Percentiles rank a stretch among this genome's conserved stretches.
phyloP scores from a whole-genome alignment of 2,797 vertebrate species.

The Galaxias olidus region DNA sequence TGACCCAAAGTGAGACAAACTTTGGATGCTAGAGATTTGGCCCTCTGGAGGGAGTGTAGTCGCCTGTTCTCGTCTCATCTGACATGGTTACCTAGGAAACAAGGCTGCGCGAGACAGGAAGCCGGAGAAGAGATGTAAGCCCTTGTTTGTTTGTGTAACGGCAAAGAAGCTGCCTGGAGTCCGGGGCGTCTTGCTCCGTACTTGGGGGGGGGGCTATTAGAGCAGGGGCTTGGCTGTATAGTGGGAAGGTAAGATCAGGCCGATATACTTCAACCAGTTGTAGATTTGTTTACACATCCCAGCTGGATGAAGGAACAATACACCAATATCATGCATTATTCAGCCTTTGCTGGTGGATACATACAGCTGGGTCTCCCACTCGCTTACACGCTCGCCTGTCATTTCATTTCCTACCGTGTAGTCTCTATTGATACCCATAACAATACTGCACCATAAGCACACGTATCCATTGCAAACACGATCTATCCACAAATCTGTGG shows the following conservation, averaged over 20 bases:
- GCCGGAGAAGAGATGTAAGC: constrained; percentile 72
- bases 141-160: constrained; percentile 80
- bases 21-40: constrained; percentile 79
- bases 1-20: constrained; percentile 80
- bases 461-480: too few species aligned
- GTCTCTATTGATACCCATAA: constrained; percentile 8
- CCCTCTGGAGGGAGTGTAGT: constrained; percentile 74
- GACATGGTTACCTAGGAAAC: constrained; percentile 84
- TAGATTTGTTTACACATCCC: constrained; percentile 36
- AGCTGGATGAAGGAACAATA: constrained; percentile 44
- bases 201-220: constrained; percentile 52
- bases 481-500: neutral
- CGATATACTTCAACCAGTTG: constrained; percentile 34
- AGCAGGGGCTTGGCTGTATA: constrained; percentile 45
- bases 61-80: constrained; percentile 77
- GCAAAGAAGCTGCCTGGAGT: constrained; percentile 65
- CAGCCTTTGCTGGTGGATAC: constrained; percentile 35
- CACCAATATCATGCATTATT: constrained; percentile 43
- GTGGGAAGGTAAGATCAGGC: constrained; percentile 32
- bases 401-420: constrained; percentile 30
- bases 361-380: constrained; percentile 41
- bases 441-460: neutral
- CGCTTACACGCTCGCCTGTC: constrained; percentile 19
- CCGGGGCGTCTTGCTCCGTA: constrained; percentile 48
- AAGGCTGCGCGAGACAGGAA: constrained; percentile 75